Percentiles rank a stretch among this genome's conserved stretches.
Conservation (phyloP, 2,888 invertebrate species). For the Lampropteryx suffumata region DNA sequence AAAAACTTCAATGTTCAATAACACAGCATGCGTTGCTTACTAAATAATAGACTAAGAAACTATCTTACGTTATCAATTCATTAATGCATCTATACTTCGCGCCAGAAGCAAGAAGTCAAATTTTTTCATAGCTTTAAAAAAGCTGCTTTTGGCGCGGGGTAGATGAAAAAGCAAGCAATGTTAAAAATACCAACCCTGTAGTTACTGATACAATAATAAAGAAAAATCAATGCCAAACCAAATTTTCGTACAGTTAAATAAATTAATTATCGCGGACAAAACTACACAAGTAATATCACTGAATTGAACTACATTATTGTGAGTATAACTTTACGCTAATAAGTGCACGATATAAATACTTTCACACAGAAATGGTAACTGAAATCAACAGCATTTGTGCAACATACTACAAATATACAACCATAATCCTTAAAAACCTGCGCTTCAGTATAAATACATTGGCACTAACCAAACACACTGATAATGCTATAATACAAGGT, state of each 20-base stretch:
- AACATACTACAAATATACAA: slow-evolving; percentile 35
- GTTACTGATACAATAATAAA: slow-evolving; percentile 22
- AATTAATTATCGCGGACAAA: slow-evolving; percentile 10
- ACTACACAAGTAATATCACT: slow-evolving; percentile 70
- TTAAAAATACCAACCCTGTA: slow-evolving; percentile 47
- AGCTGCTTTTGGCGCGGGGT: too few relatives aligned
- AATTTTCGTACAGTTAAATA: slow-evolving; percentile 18
- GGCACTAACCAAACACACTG: slow-evolving; percentile 7
- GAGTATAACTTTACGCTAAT: slow-evolving; percentile 21
- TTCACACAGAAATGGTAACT: slow-evolving; percentile 67
- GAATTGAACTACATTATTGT: slow-evolving; percentile 39
- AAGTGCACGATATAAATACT: slow-evolving; percentile 48
- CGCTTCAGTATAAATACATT: slow-evolving; percentile 16
- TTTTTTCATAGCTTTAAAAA: too few relatives aligned
- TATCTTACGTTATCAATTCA: slow-evolving; percentile 7
- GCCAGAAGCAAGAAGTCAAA: too few relatives aligned
- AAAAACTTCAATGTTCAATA: slow-evolving; percentile 46
- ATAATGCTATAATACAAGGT: neutral
- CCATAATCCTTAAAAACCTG: slow-evolving; percentile 10
- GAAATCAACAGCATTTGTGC: slow-evolving; percentile 50
- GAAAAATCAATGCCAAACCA: slow-evolving; percentile 23
- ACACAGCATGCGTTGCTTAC: slow-evolving; percentile 55
- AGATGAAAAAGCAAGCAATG: slow-evolving; percentile 24
- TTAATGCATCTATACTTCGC: neutral
- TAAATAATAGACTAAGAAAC: slow-evolving; percentile 34